phyloP scores from a whole-genome alignment of 1,140 invertebrate genomes.

The Polyergus mexicanus region DNA sequence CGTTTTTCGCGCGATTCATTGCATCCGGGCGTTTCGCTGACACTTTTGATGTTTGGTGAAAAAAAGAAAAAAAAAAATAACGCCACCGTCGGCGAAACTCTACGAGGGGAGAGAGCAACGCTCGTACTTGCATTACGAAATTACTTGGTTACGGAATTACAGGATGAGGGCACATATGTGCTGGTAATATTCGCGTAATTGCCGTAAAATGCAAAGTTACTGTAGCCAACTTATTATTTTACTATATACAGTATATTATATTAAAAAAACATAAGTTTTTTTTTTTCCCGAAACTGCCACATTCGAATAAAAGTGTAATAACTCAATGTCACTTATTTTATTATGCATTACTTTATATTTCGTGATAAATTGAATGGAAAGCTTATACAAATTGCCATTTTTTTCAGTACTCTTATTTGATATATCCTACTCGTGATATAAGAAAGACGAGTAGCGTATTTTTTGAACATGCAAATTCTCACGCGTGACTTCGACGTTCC shows the following conservation, averaged over 20 bases:
- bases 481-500: neutral
- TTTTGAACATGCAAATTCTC: conserved; percentile 48
- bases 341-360: no score
- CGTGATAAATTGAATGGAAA: neutral
- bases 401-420: neutral
- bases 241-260: no score
- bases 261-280: no score
- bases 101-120: conserved; percentile 15
- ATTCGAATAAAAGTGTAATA: no score
- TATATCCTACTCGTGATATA: neutral
- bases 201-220: conserved; percentile 41
- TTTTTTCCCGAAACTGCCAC: no score
- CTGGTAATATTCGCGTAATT: conserved; percentile 37
- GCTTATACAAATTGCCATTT: neutral
- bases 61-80: conserved; percentile 3
- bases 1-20: conserved; percentile 53
- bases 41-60: conserved; percentile 50
- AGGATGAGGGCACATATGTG: neutral
- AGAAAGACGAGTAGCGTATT: neutral
- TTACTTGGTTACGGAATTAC: conserved; percentile 9
- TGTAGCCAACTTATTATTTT: conserved; percentile 16
- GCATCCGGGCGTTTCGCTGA: conserved; percentile 28
- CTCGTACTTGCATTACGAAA: neutral
- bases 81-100: neutral
- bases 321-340: no score